Percentiles rank a stretch among this genome's conserved stretches.
Conservation (phyloP, 2,797 vertebrate species). For the Hafferia zeledoni region DNA sequence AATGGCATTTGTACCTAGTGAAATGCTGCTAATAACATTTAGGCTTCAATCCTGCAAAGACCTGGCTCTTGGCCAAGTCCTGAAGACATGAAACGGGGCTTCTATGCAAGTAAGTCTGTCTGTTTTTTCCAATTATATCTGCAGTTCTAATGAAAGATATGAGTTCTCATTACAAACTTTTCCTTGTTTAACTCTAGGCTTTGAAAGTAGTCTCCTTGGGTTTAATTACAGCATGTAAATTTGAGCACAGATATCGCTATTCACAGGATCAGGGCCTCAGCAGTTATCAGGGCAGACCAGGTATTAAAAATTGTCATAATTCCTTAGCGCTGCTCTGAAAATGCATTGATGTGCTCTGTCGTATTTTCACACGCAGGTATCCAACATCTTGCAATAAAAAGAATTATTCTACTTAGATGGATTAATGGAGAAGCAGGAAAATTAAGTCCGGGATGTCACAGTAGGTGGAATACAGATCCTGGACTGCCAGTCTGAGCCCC, state of each 20-base stretch:
- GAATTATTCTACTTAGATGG: background rate
- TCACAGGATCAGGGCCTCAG: background rate
- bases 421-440: background rate
- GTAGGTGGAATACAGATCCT: background rate
- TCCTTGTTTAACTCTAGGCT: constrained; percentile 59
- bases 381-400: background rate
- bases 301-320: constrained; percentile 24
- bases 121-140: constrained; percentile 60
- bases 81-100: constrained; percentile 6
- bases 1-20: background rate
- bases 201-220: constrained; percentile 64
- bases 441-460: background rate
- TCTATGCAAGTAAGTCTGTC: background rate
- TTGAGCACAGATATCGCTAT: background rate
- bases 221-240: constrained; percentile 70
- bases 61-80: constrained; percentile 49
- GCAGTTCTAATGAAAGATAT: constrained; percentile 52
- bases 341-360: background rate
- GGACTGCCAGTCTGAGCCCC: background rate
- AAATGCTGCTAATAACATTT: constrained; percentile 9
- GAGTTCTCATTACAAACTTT: constrained; percentile 61
- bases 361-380: background rate
- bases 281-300: constrained; percentile 18
- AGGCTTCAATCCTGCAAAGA: background rate
- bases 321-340: constrained; percentile 1